Evolutionary conservation across 2,113 vertebrate genomes (phyloP), one percentile per base, ranked within the genome.

Genomic region (Petroica traversi): DNA sequence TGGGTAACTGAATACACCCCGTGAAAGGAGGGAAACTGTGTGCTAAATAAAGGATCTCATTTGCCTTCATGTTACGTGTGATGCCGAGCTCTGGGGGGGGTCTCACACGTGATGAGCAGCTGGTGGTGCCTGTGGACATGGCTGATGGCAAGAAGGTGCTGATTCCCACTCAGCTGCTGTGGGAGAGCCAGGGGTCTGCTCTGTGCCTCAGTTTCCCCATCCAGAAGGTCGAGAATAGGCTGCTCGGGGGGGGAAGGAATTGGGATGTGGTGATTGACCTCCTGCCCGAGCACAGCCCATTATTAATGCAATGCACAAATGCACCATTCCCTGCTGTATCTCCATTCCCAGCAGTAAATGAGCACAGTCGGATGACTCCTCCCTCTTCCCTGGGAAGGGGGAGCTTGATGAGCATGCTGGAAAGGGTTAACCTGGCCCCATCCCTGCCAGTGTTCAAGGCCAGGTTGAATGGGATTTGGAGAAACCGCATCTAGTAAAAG

Each of bases 1-100:
- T 46, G 94, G 79, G 94, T 92, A 97, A 93, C 82, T 83, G 81
- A 95, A 96, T 96, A 93, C 58, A 83, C 72, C 66, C 95, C 1
- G 0, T 85, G 92, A 96, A 92, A 94, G 79, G 62, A 94, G 69
- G 90, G 68, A 46, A 84, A 34, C 74, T 77, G 66, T 82, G 73
- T 45, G 80, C 75, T 86, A 54, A 95, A 95, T 92, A 93, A 94
- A 96, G 29, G 90, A 41, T 81, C 73, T 80, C 52, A 12, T 95
- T 95, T 91, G 78, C 74, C 85, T 69, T 69, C 51, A 25, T 3
- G 22, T 54, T 81, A 40, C 3, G 8, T 66, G 40, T 16, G 55
- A 72, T 73, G 71, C 54, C 0, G 10, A 46, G 68, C 49, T 73
- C n/a, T 7, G 20, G 40, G 43, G 40, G 36, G n/a, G 52, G n/a